Conservation (phyloP, 2,797 vertebrate species). For the Pseudochirops cupreus region DNA sequence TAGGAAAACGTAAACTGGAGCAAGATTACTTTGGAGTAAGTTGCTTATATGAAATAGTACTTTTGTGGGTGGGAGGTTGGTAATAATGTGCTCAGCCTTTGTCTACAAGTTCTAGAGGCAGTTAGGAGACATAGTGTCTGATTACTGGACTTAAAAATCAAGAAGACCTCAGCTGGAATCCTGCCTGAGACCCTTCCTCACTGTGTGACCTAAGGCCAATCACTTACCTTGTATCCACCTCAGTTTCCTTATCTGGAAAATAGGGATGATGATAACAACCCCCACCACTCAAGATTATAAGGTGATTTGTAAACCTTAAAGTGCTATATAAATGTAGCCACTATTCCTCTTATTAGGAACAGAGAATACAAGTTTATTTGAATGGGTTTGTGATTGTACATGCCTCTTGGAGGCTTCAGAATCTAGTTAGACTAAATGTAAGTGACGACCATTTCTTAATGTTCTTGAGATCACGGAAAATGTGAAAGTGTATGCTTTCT, state of each 20-base stretch:
- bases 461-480: constrained; percentile 53
- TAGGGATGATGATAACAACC: too few species aligned
- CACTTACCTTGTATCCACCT: not conserved
- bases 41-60: constrained; percentile 36
- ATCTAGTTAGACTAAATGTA: not conserved
- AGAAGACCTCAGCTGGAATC: not conserved
- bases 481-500: constrained; percentile 53
- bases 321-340: not conserved
- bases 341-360: not conserved
- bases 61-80: constrained; percentile 25
- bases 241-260: not conserved
- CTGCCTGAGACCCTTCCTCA: not conserved
- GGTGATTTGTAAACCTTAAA: not conserved
- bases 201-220: not conserved
- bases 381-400: not conserved
- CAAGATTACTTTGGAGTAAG: constrained; percentile 88
- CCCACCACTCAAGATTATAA: not conserved
- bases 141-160: not conserved
- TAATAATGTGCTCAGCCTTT: constrained; percentile 48
- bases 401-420: not conserved
- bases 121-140: not conserved
- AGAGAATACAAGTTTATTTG: not conserved
- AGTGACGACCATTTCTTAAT: not conserved
- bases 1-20: constrained; percentile 88
- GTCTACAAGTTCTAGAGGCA: constrained; percentile 28